Conservation (phyloP, 2,797 vertebrate genomes). For the Etheostoma nigrum region DNA sequence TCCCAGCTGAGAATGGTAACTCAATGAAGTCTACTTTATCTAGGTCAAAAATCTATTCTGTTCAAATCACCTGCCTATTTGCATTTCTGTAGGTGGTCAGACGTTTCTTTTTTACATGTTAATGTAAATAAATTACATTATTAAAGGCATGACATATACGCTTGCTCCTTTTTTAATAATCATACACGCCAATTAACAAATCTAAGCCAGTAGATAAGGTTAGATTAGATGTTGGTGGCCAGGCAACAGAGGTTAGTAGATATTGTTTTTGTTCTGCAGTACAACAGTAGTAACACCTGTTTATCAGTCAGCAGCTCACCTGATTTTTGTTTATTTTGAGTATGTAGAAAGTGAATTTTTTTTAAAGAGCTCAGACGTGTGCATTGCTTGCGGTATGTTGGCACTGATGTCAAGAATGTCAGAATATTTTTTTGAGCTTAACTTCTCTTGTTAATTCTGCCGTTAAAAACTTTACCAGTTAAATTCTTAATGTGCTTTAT, state of each 20-base stretch:
- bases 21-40: not conserved
- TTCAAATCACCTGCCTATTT: not conserved
- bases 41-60: not conserved
- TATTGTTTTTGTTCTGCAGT: constrained; percentile 10
- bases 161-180: not conserved
- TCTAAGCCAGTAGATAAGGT: constrained; percentile 30
- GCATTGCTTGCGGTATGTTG: not conserved
- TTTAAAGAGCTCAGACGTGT: not conserved
- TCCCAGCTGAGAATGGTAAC: not conserved
- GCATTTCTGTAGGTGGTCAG: not conserved
- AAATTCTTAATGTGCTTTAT: not conserved
- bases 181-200: constrained; percentile 30
- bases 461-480: no score
- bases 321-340: constrained; percentile 8
- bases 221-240: constrained; percentile 27
- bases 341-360: not conserved
- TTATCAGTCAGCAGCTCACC: constrained; percentile 4
- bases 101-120: not conserved
- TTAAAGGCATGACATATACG: not conserved
- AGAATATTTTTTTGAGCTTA: not conserved
- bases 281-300: not conserved
- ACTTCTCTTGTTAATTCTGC: not conserved
- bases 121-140: not conserved
- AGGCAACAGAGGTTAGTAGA: not conserved
- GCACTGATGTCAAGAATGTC: not conserved